These are phyloP conservation scores for Melangyna quadrimaculata DNA, from an alignment of 2,888 invertebrate genomes.

Conservation along the genomic window DNA sequence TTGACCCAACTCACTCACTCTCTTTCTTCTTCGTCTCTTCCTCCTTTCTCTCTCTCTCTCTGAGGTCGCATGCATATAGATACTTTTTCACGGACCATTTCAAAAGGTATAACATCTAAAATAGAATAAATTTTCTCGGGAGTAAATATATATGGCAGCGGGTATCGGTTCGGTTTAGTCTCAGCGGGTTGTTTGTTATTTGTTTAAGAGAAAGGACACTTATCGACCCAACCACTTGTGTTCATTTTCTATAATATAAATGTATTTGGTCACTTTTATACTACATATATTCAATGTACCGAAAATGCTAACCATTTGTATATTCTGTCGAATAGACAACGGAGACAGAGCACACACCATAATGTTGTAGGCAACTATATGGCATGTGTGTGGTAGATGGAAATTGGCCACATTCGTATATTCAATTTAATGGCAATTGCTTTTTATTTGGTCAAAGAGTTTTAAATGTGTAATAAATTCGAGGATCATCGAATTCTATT, in stretches of 20 bases:
- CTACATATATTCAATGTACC: constrained; percentile 69
- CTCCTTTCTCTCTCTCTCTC: background rate
- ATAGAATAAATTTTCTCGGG: constrained; percentile 57
- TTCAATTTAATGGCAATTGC: constrained; percentile 53
- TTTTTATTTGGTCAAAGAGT: constrained; percentile 49
- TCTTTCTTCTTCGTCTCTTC: constrained; percentile 19
- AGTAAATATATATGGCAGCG: background rate
- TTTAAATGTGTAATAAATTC: constrained; percentile 51
- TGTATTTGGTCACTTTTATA: constrained; percentile 65
- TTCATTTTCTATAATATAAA: constrained; percentile 58
- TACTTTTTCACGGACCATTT: constrained; percentile 69
- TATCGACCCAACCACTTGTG: constrained; percentile 54
- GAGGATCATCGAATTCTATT: constrained; percentile 57
- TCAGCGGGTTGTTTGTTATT: background rate
- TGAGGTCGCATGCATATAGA: background rate
- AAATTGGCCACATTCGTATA: constrained; percentile 29
- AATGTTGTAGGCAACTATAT: background rate
- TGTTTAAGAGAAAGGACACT: constrained; percentile 49
- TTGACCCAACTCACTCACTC: constrained; percentile 3
- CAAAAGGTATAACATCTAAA: constrained; percentile 57
- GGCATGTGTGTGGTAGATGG: background rate
- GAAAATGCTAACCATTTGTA: constrained; percentile 48
- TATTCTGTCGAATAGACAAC: background rate
- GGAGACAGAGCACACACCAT: background rate
- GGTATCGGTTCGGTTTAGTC: background rate